Conservation (phyloP, 2,888 invertebrate genomes). For the Ophraella communa region DNA sequence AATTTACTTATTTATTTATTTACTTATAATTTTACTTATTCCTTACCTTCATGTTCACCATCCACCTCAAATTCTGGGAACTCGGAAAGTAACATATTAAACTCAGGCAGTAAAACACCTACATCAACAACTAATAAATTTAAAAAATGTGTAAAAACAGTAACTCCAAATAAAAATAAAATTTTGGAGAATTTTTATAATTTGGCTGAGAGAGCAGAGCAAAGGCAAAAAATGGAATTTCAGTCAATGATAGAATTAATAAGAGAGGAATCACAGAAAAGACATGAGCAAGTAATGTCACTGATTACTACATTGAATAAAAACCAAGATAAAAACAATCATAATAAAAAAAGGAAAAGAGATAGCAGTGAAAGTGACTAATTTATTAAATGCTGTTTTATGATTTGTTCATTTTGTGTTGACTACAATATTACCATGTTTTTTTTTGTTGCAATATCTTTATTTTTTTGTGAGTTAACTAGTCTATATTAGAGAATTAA, state of each 20-base stretch:
- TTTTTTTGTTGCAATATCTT: background rate
- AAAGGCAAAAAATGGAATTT: constrained; percentile 1
- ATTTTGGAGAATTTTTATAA: constrained; percentile 4
- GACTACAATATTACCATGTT: background rate
- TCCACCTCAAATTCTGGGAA: no score
- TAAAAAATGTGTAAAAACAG: background rate
- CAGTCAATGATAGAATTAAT: background rate
- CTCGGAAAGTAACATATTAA: no score
- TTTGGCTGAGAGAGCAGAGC: background rate
- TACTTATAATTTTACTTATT: no score
- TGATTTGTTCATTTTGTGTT: background rate
- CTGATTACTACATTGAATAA: background rate
- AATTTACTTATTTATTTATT: no score
- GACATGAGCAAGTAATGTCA: constrained; percentile 4
- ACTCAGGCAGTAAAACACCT: background rate
- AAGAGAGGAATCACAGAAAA: background rate
- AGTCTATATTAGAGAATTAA: background rate
- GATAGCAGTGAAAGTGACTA: background rate
- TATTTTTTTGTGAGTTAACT: background rate
- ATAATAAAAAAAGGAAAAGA: background rate
- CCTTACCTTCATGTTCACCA: no score
- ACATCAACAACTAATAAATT: background rate
- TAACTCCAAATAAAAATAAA: constrained; percentile 4
- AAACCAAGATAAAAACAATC: background rate
- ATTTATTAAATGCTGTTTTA: background rate